Base-by-base conservation (phyloP, 2,113 vertebrate species). In the Periophthalmodon schlosseri region DNA sequence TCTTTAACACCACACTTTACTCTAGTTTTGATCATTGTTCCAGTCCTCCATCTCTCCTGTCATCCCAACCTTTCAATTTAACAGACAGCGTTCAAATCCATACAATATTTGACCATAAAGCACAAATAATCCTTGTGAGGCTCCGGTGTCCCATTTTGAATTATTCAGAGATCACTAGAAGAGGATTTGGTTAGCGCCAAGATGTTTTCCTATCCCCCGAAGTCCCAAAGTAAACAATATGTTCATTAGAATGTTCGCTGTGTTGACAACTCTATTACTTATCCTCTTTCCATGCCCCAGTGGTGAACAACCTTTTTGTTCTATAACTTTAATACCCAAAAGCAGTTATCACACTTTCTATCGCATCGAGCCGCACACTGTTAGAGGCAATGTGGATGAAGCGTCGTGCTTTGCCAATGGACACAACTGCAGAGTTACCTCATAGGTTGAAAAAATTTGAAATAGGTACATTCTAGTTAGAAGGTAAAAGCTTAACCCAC, bases 71-170 rank as follows among this genome's bases (percentile, higher is more conserved):
- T 68, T 46, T 47, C 2, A 46, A 49, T 68, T 49, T 68, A 44
- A 68, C 66, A 68, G 66, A 49, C 66, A 68, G 44, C 44, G 39
- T 68, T 24, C 39, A 68, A 68, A 68, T 68, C 66, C 66, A 44
- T 68, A 12, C 44, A 68, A 65, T 49, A 68, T 68, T 44, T 44
- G 12, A 47, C n/a, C 6, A 47, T 68, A 47, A 68, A 49, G n/a
- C n/a, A 18, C n/a, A 11, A 24, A 47, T 49, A 68, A 68, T 68
- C 66, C 66, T 68, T 68, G 5, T 28, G 66, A 9, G n/a, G 28
- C 66, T 68, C 13, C 20, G 3, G 21, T 21, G 39, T 68, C 66
- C 66, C 44, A 46, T 68, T 68, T 47, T 68, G 66, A 49, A 67
- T 67, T 67, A 67, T 46, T 21, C 34, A 44, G 36, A 46, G 64